These are phyloP conservation scores for Rhincodon typus DNA, from an alignment of 2,797 vertebrate genomes.

Conservation along the genomic window DNA sequence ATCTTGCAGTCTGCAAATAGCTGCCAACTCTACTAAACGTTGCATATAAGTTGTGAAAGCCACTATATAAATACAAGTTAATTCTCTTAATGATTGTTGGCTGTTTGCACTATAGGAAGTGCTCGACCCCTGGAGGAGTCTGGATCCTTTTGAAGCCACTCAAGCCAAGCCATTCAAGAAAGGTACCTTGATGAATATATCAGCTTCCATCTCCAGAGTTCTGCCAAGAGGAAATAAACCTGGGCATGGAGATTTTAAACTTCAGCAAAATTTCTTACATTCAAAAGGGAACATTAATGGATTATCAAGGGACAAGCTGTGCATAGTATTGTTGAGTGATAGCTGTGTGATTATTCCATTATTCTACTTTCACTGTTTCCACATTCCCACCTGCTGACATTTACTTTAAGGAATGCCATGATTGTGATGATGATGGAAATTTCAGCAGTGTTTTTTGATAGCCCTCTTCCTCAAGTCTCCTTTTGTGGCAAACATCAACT, in stretches of 20 bases:
- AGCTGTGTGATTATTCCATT: background rate
- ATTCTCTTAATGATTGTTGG: background rate
- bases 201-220: background rate
- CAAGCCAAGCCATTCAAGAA: slow-evolving; percentile 66
- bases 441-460: background rate
- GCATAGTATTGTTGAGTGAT: background rate
- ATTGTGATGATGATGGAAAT: background rate
- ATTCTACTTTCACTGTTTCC: background rate
- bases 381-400: background rate
- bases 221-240: background rate
- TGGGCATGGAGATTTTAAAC: background rate
- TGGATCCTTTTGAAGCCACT: slow-evolving; percentile 62
- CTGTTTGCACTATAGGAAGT: slow-evolving; percentile 52
- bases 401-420: background rate
- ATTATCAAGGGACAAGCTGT: background rate
- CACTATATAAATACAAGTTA: background rate
- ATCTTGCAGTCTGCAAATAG: background rate
- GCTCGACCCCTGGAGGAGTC: slow-evolving; percentile 64
- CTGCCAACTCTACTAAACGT: background rate
- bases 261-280: background rate
- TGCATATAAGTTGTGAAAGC: background rate
- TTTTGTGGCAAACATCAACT: background rate
- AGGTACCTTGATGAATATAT: slow-evolving; percentile 54
- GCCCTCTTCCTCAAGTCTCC: background rate
- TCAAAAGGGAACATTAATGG: background rate